Percentiles rank a stretch among this genome's conserved stretches.
Conservation (phyloP, 2,888 invertebrate genomes). For the Drosophila tripunctata region DNA sequence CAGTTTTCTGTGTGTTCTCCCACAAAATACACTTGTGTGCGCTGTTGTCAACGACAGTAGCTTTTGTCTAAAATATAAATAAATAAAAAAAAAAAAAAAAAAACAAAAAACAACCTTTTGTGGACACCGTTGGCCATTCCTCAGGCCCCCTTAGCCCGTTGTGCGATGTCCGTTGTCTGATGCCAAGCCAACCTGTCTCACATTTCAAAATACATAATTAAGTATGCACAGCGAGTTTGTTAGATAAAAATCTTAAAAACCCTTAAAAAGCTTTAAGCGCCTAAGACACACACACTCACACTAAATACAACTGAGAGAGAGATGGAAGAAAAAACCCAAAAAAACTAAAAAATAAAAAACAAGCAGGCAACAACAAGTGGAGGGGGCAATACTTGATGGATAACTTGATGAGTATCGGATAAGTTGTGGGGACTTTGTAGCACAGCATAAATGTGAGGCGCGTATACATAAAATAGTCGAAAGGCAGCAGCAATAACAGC, state of each 20-base stretch:
- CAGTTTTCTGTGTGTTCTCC: background rate
- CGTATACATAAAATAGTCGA: conserved; percentile 61
- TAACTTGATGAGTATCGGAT: conserved; percentile 70
- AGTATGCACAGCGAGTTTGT: conserved; percentile 80
- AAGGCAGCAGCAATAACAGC: conserved; percentile 56
- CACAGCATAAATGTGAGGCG: conserved; percentile 60
- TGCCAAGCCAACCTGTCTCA: conserved; percentile 77
- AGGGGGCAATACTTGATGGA: conserved; percentile 72
- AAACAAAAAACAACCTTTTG: conserved; percentile 34
- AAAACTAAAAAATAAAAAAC: background rate
- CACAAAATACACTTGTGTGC: conserved; percentile 42
- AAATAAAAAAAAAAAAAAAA: conserved; percentile 4
- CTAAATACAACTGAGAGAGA: conserved; percentile 10
- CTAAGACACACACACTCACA: conserved; percentile 50
- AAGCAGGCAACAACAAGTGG: conserved; percentile 20
- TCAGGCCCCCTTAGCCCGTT: conserved; percentile 12
- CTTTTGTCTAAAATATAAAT: conserved; percentile 40
- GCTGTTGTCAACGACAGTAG: conserved; percentile 76
- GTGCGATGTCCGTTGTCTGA: conserved; percentile 34
- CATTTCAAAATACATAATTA: conserved; percentile 80
- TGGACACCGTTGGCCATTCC: conserved; percentile 22
- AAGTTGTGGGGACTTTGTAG: conserved; percentile 57
- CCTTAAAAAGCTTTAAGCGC: conserved; percentile 80
- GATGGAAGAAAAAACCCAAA: conserved; percentile 18
- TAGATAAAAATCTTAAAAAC: conserved; percentile 79